phyloP scores from a whole-genome alignment of 2,113 vertebrate genomes.

The Lethenteron camtschaticum region DNA sequence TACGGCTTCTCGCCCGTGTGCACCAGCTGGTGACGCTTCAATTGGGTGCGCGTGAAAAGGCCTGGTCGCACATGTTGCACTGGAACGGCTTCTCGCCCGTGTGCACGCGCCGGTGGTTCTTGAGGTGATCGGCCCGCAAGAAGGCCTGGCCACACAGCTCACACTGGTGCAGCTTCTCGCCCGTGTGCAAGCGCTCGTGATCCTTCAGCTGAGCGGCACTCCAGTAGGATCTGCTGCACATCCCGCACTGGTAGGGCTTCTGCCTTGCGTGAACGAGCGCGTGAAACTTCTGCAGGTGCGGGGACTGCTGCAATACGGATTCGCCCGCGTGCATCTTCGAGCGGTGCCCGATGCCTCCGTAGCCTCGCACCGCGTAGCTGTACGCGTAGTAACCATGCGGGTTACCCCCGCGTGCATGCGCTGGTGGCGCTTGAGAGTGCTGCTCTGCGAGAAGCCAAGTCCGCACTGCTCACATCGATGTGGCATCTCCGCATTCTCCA shows the following conservation, averaged over 20 bases:
- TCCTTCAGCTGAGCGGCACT: constrained; percentile 16
- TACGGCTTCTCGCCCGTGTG: constrained; percentile 15
- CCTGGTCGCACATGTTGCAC: constrained; percentile 13
- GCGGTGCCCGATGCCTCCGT: constrained; percentile 16
- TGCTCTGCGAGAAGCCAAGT: not conserved
- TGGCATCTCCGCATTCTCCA: too few relatives aligned
- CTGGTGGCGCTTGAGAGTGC: constrained; percentile 13
- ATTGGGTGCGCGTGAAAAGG: constrained; percentile 13
- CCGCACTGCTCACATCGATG: too few relatives aligned
- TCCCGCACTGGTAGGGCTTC: constrained; percentile 16
- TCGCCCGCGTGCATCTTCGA: constrained; percentile 18
- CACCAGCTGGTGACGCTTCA: constrained; percentile 14
- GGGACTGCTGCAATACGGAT: not conserved
- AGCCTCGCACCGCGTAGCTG: constrained; percentile 17
- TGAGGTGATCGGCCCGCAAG: not conserved
- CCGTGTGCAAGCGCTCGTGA: constrained; percentile 19
- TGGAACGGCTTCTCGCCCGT: constrained; percentile 14
- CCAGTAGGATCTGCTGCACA: constrained; percentile 18
- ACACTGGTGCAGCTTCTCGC: constrained; percentile 7
- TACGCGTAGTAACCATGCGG: constrained; percentile 16
- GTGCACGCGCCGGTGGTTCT: not conserved
- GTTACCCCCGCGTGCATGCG: constrained; percentile 17
- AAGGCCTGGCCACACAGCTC: constrained; percentile 1
- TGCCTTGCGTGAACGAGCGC: constrained; percentile 16
- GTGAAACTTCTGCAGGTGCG: constrained; percentile 24